Conservation (phyloP, 2,113 vertebrate genomes). For the Grallaria varia region DNA sequence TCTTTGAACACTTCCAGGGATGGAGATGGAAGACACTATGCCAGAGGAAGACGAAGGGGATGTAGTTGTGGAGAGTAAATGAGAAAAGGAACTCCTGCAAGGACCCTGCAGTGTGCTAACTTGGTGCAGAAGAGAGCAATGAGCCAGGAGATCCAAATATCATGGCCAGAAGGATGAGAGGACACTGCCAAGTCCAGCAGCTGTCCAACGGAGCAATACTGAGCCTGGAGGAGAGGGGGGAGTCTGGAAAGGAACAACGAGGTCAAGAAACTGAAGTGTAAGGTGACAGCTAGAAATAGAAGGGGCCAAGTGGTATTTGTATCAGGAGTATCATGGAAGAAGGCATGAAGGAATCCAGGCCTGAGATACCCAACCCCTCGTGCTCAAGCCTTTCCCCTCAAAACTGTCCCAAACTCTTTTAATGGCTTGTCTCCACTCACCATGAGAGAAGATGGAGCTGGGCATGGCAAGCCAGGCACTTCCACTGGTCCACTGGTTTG, state of each 20-base stretch:
- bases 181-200: background rate
- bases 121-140: background rate
- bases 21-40: background rate
- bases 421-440: background rate
- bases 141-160: background rate
- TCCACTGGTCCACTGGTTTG: background rate
- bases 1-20: background rate
- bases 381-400: background rate
- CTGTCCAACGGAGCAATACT: background rate
- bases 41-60: background rate
- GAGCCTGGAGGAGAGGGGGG: background rate
- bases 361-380: background rate
- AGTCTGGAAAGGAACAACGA: background rate
- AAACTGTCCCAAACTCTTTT: background rate
- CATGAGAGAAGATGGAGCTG: accelerated
- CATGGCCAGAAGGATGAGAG: background rate
- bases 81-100: background rate
- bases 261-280: background rate
- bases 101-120: background rate
- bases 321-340: background rate
- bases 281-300: constrained; percentile 28
- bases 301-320: background rate
- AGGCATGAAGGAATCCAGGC: constrained; percentile 13
- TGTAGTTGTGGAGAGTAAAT: background rate
- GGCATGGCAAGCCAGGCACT: background rate